Conservation (phyloP, 2,113 vertebrate genomes). For the Xerus inauris region DNA sequence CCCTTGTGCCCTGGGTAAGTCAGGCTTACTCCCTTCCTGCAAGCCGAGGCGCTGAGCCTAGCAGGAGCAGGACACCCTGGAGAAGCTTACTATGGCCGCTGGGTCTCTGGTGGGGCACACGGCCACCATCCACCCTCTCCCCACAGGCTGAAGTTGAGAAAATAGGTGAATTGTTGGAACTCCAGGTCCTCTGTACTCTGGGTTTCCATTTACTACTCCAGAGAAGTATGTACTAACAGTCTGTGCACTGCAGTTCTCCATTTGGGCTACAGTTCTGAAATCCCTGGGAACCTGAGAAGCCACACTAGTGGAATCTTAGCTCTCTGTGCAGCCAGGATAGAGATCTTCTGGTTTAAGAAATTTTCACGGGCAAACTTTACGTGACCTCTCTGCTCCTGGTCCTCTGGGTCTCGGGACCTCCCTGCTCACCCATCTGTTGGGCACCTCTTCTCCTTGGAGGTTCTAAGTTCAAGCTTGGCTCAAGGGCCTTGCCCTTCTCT, state of each 20-base stretch:
- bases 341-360: not conserved
- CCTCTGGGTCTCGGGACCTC: not conserved
- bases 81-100: not conserved
- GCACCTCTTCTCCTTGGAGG: not conserved
- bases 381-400: not conserved
- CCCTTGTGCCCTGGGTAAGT: not conserved
- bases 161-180: not conserved
- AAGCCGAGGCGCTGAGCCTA: not conserved
- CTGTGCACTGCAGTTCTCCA: not conserved
- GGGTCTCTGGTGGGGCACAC: not conserved
- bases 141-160: not conserved
- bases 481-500: not conserved
- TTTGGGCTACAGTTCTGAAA: not conserved
- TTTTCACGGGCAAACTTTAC: not conserved
- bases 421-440: not conserved
- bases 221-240: rapidly evolving
- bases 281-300: not conserved
- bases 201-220: not conserved
- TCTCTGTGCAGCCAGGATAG: not conserved
- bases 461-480: not conserved
- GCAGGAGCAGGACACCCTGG: no score
- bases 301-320: not conserved
- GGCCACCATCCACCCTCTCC: not conserved
- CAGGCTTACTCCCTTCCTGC: no score
- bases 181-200: not conserved